Percentiles rank a stretch among this genome's conserved stretches.
phyloP scores from a whole-genome alignment of 1,140 invertebrate genomes.

The Euura saliciscinereae region DNA sequence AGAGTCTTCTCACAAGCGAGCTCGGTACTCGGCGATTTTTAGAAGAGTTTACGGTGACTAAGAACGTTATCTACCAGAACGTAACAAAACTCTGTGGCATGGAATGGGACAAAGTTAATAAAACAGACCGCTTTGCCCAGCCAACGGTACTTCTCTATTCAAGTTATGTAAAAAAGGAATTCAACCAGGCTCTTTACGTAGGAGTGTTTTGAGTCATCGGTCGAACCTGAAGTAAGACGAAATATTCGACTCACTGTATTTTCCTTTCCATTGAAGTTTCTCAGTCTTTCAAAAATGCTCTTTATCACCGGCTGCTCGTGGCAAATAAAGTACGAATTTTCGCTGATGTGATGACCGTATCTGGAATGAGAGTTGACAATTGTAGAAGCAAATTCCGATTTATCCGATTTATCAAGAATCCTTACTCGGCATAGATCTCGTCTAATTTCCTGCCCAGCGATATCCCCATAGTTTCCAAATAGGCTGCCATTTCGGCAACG shows the following conservation, averaged over 20 bases:
- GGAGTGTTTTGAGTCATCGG: too few species aligned
- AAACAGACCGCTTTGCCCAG: too few species aligned
- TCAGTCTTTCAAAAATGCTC: conserved; percentile 81
- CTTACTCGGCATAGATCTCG: conserved; percentile 77
- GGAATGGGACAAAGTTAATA: too few species aligned
- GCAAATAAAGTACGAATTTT: conserved; percentile 91
- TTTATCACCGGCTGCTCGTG: conserved; percentile 74
- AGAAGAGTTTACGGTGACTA: too few species aligned
- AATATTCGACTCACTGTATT: conserved; percentile 63
- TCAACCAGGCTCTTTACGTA: too few species aligned
- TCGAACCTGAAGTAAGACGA: too few species aligned
- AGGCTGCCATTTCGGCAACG: conserved; percentile 79
- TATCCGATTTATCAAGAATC: not conserved
- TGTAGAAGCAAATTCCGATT: not conserved
- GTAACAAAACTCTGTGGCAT: too few species aligned
- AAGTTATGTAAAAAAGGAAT: too few species aligned
- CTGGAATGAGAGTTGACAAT: conserved; percentile 26
- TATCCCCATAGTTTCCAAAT: conserved; percentile 70
- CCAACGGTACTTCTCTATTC: too few species aligned
- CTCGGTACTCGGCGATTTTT: too few species aligned
- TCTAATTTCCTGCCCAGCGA: conserved; percentile 79
- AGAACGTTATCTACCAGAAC: too few species aligned
- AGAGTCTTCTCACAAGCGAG: too few species aligned
- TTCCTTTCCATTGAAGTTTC: conserved; percentile 72
- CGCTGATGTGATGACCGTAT: conserved; percentile 83